These are phyloP conservation scores for Melanerpes aurifrons DNA, from an alignment of 2,113 vertebrate species.

Conservation along the genomic window DNA sequence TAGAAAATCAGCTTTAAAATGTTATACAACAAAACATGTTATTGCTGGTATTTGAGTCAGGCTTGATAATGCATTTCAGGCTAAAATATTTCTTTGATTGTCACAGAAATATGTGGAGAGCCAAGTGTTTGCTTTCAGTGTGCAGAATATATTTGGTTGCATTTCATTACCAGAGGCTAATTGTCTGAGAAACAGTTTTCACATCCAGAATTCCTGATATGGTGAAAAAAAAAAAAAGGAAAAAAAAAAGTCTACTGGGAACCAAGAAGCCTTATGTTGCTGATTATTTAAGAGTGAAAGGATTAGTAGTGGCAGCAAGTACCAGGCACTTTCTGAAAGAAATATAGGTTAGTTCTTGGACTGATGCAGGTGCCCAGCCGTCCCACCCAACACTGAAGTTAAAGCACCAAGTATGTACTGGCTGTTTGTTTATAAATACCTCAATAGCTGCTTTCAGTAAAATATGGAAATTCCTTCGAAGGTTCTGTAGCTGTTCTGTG, in stretches of 20 bases:
- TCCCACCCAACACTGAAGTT: slow-evolving; percentile 7
- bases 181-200: slow-evolving; percentile 68
- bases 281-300: slow-evolving; percentile 68
- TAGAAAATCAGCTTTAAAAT: slow-evolving; percentile 79
- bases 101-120: slow-evolving; percentile 72
- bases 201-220: slow-evolving; percentile 60
- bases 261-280: slow-evolving; percentile 8
- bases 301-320: slow-evolving; percentile 29
- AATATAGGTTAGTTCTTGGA: slow-evolving; percentile 17
- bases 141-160: slow-evolving; percentile 59
- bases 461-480: slow-evolving; percentile 71
- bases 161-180: slow-evolving; percentile 77
- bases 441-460: slow-evolving; percentile 46
- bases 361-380: slow-evolving; percentile 20
- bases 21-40: slow-evolving; percentile 78
- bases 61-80: slow-evolving; percentile 80
- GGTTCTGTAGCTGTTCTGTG: slow-evolving; percentile 58
- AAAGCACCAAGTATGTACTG: not conserved
- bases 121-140: slow-evolving; percentile 69
- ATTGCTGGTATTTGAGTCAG: slow-evolving; percentile 76
- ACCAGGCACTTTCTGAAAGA: slow-evolving; percentile 52
- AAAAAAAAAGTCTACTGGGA: not conserved
- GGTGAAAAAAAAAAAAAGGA: not conserved
- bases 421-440: slow-evolving; percentile 59
- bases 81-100: slow-evolving; percentile 81